phyloP scores from a whole-genome alignment of 2,888 invertebrate species.

The Ernsta delagoae region DNA sequence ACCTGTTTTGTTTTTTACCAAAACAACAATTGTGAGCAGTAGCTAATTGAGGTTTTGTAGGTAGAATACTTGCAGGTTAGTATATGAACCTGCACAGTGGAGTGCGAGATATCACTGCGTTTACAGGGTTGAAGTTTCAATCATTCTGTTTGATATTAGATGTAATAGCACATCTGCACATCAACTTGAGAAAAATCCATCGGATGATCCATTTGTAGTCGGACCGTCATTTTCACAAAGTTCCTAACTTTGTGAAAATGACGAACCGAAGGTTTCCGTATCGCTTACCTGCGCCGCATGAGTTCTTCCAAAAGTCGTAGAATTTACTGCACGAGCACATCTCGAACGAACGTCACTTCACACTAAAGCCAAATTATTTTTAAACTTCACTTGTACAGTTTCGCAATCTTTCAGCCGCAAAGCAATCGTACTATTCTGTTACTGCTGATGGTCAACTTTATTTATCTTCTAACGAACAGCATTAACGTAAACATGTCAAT shows the following conservation, averaged over 20 bases:
- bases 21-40: background rate
- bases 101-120: background rate
- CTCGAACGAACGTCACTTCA: constrained; percentile 70
- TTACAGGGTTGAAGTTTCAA: background rate
- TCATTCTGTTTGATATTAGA: background rate
- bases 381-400: constrained; percentile 83
- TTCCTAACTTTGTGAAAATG: background rate
- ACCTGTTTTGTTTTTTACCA: background rate
- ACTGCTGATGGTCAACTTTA: constrained; percentile 62
- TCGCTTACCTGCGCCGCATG: constrained; percentile 80
- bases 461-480: constrained; percentile 56
- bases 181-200: background rate
- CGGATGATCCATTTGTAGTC: background rate
- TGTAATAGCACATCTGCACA: background rate
- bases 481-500: constrained; percentile 64
- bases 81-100: background rate
- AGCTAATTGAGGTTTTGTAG: no score
- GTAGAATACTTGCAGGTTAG: background rate
- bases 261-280: constrained; percentile 47
- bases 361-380: constrained; percentile 82
- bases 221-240: background rate
- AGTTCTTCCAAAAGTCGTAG: constrained; percentile 81
- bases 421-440: constrained; percentile 67
- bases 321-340: constrained; percentile 82
- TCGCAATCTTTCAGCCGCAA: constrained; percentile 76